A percentile compares a stretch with the other conserved stretches of the same genome.
phyloP scores from a whole-genome alignment of 2,113 vertebrate genomes.

The Rhynchomys soricoides region DNA sequence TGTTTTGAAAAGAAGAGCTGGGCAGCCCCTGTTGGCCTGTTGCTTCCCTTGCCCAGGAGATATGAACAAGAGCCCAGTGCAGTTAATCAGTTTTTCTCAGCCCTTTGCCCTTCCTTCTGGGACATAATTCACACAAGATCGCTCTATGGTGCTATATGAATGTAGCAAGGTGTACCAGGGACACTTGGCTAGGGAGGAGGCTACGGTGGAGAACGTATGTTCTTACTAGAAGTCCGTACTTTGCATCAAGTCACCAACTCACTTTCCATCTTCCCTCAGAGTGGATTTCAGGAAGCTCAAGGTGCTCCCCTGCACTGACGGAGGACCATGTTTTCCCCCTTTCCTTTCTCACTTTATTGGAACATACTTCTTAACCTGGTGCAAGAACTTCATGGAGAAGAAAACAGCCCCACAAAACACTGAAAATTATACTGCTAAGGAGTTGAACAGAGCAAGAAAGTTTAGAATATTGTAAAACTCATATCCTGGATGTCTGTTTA shows the following conservation, averaged over 20 bases:
- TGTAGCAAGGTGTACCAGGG: not conserved
- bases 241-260: not conserved
- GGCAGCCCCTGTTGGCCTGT: conserved; percentile 55
- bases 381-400: not conserved
- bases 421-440: not conserved
- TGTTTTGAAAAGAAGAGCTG: conserved; percentile 69
- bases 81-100: conserved; percentile 60
- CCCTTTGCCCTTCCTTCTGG: conserved; percentile 63
- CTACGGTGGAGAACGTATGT: not conserved
- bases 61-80: not conserved
- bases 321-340: not conserved
- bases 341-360: not conserved
- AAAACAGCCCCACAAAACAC: not conserved
- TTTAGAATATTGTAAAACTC: not conserved
- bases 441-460: not conserved
- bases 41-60: conserved; percentile 71
- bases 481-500: not conserved
- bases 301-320: not conserved
- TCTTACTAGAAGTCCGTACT: not conserved
- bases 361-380: not conserved
- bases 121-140: conserved; percentile 55
- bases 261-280: not conserved
- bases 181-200: not conserved
- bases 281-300: not conserved
- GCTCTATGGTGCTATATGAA: not conserved